These are phyloP conservation scores for Syncerus caffer DNA, from an alignment of 2,797 vertebrate species.

Conservation along the genomic window DNA sequence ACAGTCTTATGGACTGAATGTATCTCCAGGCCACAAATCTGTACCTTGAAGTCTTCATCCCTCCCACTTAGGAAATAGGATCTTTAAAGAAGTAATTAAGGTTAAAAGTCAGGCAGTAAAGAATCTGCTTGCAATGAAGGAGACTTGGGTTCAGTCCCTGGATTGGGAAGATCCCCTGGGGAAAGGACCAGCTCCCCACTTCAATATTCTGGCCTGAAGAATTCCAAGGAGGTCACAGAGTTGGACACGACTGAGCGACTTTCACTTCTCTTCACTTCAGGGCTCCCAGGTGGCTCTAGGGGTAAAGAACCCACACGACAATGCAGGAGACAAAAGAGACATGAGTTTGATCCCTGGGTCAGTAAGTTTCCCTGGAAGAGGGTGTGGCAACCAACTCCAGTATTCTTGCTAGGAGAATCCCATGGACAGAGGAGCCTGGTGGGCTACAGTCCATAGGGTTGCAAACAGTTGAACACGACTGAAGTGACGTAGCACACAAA, in stretches of 20 bases:
- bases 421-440: background rate
- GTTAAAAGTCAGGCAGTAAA: background rate
- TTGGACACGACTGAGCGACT: accelerated
- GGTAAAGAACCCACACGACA: background rate
- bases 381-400: background rate
- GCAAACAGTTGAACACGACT: accelerated
- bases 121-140: background rate
- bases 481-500: accelerated
- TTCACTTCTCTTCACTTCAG: background rate
- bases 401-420: background rate
- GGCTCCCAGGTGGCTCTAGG: background rate
- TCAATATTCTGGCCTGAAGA: background rate
- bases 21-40: accelerated
- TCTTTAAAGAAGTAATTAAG: background rate
- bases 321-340: accelerated
- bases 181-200: background rate
- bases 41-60: accelerated
- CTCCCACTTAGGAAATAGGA: accelerated
- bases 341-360: background rate
- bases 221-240: background rate
- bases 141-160: background rate
- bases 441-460: background rate
- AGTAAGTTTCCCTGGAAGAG: background rate
- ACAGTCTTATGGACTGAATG: accelerated
- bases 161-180: background rate